Evolutionary conservation across 2,113 vertebrate genomes (phyloP).

Genomic region (Genyomyrus donnyi): DNA sequence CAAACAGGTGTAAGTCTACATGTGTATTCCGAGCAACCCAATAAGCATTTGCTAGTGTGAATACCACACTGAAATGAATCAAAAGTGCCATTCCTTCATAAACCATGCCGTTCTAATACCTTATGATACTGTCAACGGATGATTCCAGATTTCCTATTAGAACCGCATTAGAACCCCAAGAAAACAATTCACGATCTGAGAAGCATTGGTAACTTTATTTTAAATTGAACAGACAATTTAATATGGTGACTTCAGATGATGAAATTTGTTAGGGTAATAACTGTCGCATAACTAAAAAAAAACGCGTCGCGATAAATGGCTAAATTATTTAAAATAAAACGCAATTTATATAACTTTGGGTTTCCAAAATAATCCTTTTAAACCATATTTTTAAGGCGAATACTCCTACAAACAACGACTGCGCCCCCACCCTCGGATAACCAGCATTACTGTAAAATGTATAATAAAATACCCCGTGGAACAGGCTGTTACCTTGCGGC

Average conservation of each 20-base stretch:
- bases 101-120: background rate
- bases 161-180: background rate
- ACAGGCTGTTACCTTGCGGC: conserved; percentile 49
- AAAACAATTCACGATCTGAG: background rate
- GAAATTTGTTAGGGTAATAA: background rate
- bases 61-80: background rate
- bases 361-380: background rate
- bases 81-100: background rate
- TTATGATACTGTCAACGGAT: background rate
- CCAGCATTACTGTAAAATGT: background rate
- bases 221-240: background rate
- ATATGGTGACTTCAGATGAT: background rate
- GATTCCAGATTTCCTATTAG: background rate
- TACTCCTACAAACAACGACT: background rate
- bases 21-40: background rate
- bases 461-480: background rate
- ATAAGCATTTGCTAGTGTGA: background rate
- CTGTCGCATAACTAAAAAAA: background rate
- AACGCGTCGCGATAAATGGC: background rate
- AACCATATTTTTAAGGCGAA: background rate
- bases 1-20: conserved; percentile 14
- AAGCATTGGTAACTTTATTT: background rate
- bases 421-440: background rate
- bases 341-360: background rate
- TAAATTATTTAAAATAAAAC: background rate